phyloP scores from a whole-genome alignment of 2,888 invertebrate genomes.

The Sarcophaga rosellei region DNA sequence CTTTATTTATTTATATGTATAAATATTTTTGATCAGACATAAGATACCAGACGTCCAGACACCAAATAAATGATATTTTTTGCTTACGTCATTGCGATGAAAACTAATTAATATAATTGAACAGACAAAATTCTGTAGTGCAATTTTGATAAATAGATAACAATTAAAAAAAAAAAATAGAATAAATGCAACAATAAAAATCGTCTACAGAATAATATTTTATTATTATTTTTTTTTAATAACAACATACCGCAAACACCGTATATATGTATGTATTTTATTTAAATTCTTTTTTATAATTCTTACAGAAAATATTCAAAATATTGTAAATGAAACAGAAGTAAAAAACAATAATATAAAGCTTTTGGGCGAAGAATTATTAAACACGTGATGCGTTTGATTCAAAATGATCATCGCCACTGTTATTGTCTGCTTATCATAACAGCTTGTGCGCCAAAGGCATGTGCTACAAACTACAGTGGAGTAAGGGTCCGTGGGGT shows the following conservation, averaged over 20 bases:
- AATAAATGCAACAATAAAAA: no score
- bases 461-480: slow-evolving; percentile 31
- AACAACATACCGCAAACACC: not conserved
- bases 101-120: not conserved
- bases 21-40: slow-evolving; percentile 7
- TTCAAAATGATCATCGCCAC: slow-evolving; percentile 61
- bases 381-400: slow-evolving; percentile 57
- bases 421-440: slow-evolving; percentile 43
- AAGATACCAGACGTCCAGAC: slow-evolving; percentile 28
- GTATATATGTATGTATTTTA: not conserved
- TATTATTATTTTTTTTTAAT: not conserved
- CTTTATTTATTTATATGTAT: no score
- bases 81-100: not conserved
- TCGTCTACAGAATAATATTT: no score
- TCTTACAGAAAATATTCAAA: not conserved
- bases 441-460: slow-evolving; percentile 40
- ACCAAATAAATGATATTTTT: slow-evolving; percentile 13
- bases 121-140: not conserved
- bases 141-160: not conserved
- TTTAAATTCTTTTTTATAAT: slow-evolving; percentile 6
- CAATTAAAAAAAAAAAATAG: no score
- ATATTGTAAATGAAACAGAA: not conserved
- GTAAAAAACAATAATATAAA: not conserved
- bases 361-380: slow-evolving; percentile 46
- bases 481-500: slow-evolving; percentile 67